Evolutionary conservation across 2,797 vertebrate genomes (phyloP), one percentile per base, ranked within the genome.

Genomic region (Corythornis leucogaster): DNA sequence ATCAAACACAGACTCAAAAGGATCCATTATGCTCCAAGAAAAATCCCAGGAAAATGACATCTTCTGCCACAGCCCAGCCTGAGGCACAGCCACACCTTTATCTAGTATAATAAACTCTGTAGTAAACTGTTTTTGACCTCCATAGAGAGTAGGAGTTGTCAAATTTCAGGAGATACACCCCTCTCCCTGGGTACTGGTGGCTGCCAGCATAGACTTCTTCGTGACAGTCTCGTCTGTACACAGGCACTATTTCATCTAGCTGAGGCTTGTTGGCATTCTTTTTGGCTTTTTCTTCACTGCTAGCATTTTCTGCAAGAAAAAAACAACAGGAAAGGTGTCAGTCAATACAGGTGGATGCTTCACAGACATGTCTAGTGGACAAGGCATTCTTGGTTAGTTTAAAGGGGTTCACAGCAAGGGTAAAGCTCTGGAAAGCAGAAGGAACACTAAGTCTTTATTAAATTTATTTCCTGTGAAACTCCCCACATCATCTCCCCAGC

Each of bases 51-150:
- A 92, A 96, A 95, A 96, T 28, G 92, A 95, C 74, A 92, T 94
- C 94, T 92, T 97, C 94, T 93, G 96, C 96, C 96, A 96, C 92
- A 95, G 93, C 95, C 97, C 96, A 95, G 95, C 91, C 96, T 94
- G 85, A 83, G 87, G 73, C 96, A 96, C 92, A 95, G 90, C 77
- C 80, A 81, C 74, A 87, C 96, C 98, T 98, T 98, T 99, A 99
- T 99, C 99, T 99, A 98, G 99, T 99, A 96, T 99, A 99, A 97
- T 99, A 99, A 96, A 99, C 99, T 99, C 99, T 99, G 99, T 99
- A 99, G 98, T 99, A 99, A 95, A 99, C 99, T 73, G 99, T 99
- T 98, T 99, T 99, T 94, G 99, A 99, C 96, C 99, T 98, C 99
- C 99, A 99, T 96, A 99, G 98, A 46, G 99, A 99, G 95, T 99